A percentile compares a stretch with the other conserved stretches of the same genome.
Evolutionary conservation across 30 jellyfish, hydroid and myxozoan genomes (phyloP).

Genomic region (Mastigias papua): DNA sequence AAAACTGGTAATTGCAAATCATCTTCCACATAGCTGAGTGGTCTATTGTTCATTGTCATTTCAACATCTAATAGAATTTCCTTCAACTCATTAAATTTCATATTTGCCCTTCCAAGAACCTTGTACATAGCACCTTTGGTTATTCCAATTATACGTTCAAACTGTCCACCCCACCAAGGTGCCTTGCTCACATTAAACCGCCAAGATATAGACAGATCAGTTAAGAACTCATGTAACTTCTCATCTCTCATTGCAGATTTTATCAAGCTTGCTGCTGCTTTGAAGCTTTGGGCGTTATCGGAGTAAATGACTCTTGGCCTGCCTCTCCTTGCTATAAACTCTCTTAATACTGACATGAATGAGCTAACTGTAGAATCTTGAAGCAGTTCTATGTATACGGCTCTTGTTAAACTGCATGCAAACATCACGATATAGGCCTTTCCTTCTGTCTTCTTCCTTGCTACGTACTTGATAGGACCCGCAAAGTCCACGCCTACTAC

Average conservation of each 20-base stretch:
- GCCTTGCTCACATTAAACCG: slow-evolving; percentile 74
- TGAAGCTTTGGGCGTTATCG: slow-evolving; percentile 38
- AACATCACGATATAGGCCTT: slow-evolving; percentile 59
- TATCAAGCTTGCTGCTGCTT: slow-evolving; percentile 64
- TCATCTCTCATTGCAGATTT: slow-evolving; percentile 39
- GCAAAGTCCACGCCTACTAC: slow-evolving; percentile 68
- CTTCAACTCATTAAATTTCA: too few species aligned
- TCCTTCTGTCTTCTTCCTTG: slow-evolving; percentile 39
- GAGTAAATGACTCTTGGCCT: too few species aligned
- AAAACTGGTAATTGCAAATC: too few species aligned
- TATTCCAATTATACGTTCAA: slow-evolving; percentile 52
- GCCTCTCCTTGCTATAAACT: slow-evolving; percentile 68
- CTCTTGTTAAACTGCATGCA: slow-evolving; percentile 71
- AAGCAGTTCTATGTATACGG: slow-evolving; percentile 54
- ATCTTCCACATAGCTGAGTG: too few species aligned
- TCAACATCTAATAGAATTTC: too few species aligned
- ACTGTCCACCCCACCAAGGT: slow-evolving; percentile 82
- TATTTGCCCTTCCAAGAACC: slow-evolving; percentile 74
- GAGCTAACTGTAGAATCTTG: slow-evolving; percentile 43
- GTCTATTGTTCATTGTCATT: too few species aligned
- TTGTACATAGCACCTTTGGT: slow-evolving; percentile 60
- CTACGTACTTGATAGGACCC: slow-evolving; percentile 47
- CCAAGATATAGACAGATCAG: slow-evolving; percentile 37
- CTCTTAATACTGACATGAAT: slow-evolving; percentile 24
- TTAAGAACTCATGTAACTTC: slow-evolving; percentile 13